Evolutionary conservation across 2,113 vertebrate genomes (phyloP), one percentile per base, ranked within the genome.

Genomic region (Siphamia tubifer): DNA sequence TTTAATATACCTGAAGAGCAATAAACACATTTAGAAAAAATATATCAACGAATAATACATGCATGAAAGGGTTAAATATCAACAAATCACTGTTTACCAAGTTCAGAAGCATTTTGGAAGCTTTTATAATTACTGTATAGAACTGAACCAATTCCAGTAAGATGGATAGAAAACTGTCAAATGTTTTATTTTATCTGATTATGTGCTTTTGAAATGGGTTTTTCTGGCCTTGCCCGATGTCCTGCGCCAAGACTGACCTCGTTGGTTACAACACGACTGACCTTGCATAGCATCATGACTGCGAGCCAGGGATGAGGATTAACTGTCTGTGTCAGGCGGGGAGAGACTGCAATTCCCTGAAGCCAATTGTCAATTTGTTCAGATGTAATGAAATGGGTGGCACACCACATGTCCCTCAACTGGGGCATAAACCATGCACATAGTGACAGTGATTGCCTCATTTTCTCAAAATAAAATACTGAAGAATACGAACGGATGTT

Each of bases 251-350:
- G 27, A 34, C 28, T 35, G 47, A 68, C 54, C 79, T 75, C 16
- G 9, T 19, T 45, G 58, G 55, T 57, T 73, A 47, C 25, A 40
- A 31, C 66, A 49, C 2, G 24, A 28, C 57, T 63, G 76, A 79
- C 78, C 78, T 77, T 62, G 55, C 32, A 15, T 53, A 25, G 81
- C 68, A 58, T 82, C 83, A 67, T 72, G 73, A 70, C 77, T 57
- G 63, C 1, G 62, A 77, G 70, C 80, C 73, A 63, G 42, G 75
- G 58, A 57, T 39, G 74, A 77, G 73, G 78, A 89, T 87, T 86
- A 87, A 72, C 68, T 25, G 77, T 74, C 74, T 73, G 68, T 70
- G 51, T 56, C 73, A 65, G 63, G 32, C 1, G 17, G 58, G 39
- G 58, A 81, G 60, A 49, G 27, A 48, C 42, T 3, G 48, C 40